Evolutionary conservation across 2,797 vertebrate genomes (phyloP), one percentile per base, ranked within the genome.

Genomic region (Chiloscyllium punctatum): DNA sequence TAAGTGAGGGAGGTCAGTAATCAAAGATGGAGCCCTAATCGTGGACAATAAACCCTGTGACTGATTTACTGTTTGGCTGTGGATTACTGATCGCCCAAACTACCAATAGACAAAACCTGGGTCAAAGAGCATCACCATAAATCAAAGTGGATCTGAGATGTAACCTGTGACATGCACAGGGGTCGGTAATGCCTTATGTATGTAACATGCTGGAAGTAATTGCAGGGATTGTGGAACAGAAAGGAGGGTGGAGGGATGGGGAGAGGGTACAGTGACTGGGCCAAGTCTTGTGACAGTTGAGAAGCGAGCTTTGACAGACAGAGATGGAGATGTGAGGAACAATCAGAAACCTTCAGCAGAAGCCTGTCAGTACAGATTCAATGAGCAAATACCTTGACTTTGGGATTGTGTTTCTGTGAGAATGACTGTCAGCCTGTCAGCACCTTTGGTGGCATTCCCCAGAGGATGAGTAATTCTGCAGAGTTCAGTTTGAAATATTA

Each of bases 141-240:
- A 79, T 13, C n/a, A 33, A 79, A n/a, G 33, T 79, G 33, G 33
- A 9, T 79, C n/a, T 79, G 33, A 79, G 79, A 37, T 79, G 27
- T n/a, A n/a, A 2, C 77, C 15, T 15, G 3, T 37, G 77, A 79
- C 30, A 2, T n/a, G n/a, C 13, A 33, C 30, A 13, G n/a, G 33
- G 13, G 9, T n/a, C 79, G n/a, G 0, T 0, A 0, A 16, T 4
- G 15, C 11, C 3, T 37, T n/a, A 37, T 79, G 77, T 16, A 0
- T 79, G 77, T 16, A 79, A 16, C 77, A 37, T n/a, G n/a, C 33
- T 79, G 33, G 77, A 37, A 0, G n/a, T 37, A 3, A 79, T 13
- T 16, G 2, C 33, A 4, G 77, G 15, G 11, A n/a, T 30, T 5
- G 69, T 23, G 30, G 33, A 13, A 13, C 30, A 79, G 33, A 15